Evolutionary conservation across 2,888 invertebrate genomes (phyloP).

Genomic region (Pasiphila rectangulata): DNA sequence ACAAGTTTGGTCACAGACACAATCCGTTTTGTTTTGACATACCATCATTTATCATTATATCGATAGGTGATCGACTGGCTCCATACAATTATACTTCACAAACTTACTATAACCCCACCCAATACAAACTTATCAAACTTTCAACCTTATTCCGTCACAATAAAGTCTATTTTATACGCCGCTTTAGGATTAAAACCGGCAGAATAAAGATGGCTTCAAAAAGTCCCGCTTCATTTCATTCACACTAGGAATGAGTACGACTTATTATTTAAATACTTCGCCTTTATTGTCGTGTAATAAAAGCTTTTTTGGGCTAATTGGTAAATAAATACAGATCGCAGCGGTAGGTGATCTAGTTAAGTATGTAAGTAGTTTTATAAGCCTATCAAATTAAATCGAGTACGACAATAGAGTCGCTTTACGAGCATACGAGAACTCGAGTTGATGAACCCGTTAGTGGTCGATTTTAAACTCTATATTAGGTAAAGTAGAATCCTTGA

Average conservation of each 20-base stretch:
- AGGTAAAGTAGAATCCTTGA: too few relatives aligned
- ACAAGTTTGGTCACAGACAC: slow-evolving; percentile 45
- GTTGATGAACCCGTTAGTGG: too few relatives aligned
- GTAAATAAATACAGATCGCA: slow-evolving; percentile 17
- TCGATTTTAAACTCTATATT: too few relatives aligned
- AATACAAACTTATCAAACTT: background rate
- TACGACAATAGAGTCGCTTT: background rate
- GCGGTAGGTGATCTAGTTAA: slow-evolving; percentile 20
- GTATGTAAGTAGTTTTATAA: slow-evolving; percentile 6
- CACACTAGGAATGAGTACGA: slow-evolving; percentile 41
- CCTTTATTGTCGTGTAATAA: slow-evolving; percentile 25
- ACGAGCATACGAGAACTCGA: too few relatives aligned
- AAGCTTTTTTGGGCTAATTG: slow-evolving; percentile 18
- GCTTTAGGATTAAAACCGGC: slow-evolving; percentile 14
- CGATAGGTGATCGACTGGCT: slow-evolving; percentile 64
- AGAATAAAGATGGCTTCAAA: slow-evolving; percentile 37
- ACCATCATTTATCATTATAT: slow-evolving; percentile 65
- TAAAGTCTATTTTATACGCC: slow-evolving; percentile 32
- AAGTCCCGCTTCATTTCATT: slow-evolving; percentile 64
- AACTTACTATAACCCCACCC: slow-evolving; percentile 27
- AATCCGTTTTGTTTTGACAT: slow-evolving; percentile 48
- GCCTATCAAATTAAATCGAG: slow-evolving; percentile 3
- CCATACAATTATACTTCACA: slow-evolving; percentile 52
- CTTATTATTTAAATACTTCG: slow-evolving; percentile 29
- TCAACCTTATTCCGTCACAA: slow-evolving; percentile 6